Conservation (phyloP, 2,888 invertebrate species). For the Conops quadrifasciatus region DNA sequence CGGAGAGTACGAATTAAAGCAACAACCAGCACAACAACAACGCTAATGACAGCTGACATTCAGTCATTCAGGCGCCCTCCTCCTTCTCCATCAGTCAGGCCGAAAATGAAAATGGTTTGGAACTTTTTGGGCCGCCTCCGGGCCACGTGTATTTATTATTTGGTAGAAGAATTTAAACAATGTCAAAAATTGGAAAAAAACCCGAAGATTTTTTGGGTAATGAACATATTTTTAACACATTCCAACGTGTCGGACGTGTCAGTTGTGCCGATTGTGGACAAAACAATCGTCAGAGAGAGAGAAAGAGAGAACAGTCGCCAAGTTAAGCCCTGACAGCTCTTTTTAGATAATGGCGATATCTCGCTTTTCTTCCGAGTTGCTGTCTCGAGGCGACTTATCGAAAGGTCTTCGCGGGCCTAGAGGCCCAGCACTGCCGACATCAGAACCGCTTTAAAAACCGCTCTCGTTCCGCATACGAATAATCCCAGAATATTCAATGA, state of each 20-base stretch:
- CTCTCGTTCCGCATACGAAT: too few relatives aligned
- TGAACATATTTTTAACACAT: constrained; percentile 4
- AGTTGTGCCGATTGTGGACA: background rate
- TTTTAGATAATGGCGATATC: too few relatives aligned
- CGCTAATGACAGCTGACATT: background rate
- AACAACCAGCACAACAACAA: constrained; percentile 1
- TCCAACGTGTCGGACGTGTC: background rate
- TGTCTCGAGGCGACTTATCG: too few relatives aligned
- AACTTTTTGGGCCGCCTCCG: background rate
- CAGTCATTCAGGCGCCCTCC: constrained; percentile 4
- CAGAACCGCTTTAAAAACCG: too few relatives aligned
- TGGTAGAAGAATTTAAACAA: background rate
- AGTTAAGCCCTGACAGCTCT: too few relatives aligned
- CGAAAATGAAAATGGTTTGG: background rate
- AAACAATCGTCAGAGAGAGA: background rate
- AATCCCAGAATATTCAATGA: too few relatives aligned
- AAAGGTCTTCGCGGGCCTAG: too few relatives aligned
- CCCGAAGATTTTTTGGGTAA: background rate
- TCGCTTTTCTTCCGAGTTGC: too few relatives aligned
- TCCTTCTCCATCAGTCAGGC: too few relatives aligned
- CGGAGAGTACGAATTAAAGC: background rate
- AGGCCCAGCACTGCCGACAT: too few relatives aligned
- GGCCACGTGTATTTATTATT: constrained; percentile 9
- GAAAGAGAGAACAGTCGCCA: background rate
- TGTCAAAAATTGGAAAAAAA: background rate